A percentile compares a stretch with the other conserved stretches of the same genome.
Conservation (phyloP, 2,797 vertebrate species). For the Lithobates pipiens region DNA sequence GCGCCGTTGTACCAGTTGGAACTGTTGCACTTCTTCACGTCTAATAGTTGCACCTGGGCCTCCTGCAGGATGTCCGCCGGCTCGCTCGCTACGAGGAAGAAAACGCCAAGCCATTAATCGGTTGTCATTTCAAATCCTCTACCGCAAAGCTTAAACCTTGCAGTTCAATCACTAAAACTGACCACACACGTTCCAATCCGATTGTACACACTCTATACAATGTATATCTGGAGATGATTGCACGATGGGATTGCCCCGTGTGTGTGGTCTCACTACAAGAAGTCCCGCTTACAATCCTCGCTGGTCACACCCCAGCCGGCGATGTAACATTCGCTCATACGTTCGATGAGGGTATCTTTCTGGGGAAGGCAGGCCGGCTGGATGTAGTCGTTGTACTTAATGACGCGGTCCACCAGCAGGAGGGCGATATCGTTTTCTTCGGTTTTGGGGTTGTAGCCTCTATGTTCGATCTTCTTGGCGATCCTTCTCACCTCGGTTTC, state of each 20-base stretch:
- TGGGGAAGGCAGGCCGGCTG: constrained; percentile 19
- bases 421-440: constrained; percentile 15
- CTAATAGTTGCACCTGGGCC: constrained; percentile 47
- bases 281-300: neutral
- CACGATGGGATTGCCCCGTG: too few species aligned
- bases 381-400: neutral
- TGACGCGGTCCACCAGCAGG: neutral
- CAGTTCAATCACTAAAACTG: too few species aligned
- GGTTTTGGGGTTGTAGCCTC: neutral
- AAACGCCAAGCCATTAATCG: too few species aligned
- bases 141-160: too few species aligned
- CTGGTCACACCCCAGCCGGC: constrained; percentile 13
- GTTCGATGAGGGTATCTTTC: neutral
- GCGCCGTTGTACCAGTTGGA: constrained; percentile 51
- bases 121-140: too few species aligned
- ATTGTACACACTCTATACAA: too few species aligned
- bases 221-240: too few species aligned
- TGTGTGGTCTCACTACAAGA: too few species aligned
- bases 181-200: too few species aligned
- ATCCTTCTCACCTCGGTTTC: constrained; percentile 8
- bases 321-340: neutral
- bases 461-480: neutral
- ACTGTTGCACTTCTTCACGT: constrained; percentile 49
- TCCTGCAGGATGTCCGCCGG: constrained; percentile 55
- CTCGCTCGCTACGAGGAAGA: neutral